Evolutionary conservation across 2,113 vertebrate genomes (phyloP), one percentile per base, ranked within the genome.

Genomic region (Amphilophus citrinellus): DNA sequence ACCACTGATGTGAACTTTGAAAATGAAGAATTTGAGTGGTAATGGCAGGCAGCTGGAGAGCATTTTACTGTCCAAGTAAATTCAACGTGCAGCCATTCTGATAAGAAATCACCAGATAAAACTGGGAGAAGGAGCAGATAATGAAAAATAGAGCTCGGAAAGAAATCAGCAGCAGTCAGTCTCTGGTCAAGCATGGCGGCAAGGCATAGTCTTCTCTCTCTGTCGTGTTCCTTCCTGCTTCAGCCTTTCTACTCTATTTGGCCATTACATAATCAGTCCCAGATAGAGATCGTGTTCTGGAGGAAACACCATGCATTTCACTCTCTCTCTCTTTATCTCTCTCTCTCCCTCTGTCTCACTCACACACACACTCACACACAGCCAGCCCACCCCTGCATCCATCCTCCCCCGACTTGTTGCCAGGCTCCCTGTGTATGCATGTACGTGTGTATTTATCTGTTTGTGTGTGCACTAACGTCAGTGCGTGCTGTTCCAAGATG

Each of bases 191-290:
- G 66, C 66, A n/a, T 17, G 53, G 79, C 76, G 42, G 83, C 83
- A 83, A 73, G 62, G 78, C 87, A 76, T 63, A 56, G 80, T 60
- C 60, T 57, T 61, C 50, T 58, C 66, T 42, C 42, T 61, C 59
- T 37, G 42, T 57, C 24, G 83, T 44, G 35, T 30, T 84, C 76
- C 76, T 76, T 88, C 83, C 77, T 85, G 84, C 61, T 81, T 77
- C 76, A 9, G 76, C 76, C 84, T 87, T 59, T 82, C 42, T 66
- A 39, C 81, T 82, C 73, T 77, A 92, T 89, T 90, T 87, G 84
- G 84, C 35, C 56, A 84, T 95, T 95, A 93, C 90, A 91, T 93
- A 95, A 95, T 87, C 73, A 78, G 73, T 57, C 84, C 76, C 86
- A 79, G 94, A 94, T 93, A 89, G 73, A 83, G 66, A 93, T 89